A percentile compares a stretch with the other conserved stretches of the same genome.
These are phyloP conservation scores for Danio kyathit DNA, from an alignment of 2,797 vertebrate genomes.

Conservation along the genomic window DNA sequence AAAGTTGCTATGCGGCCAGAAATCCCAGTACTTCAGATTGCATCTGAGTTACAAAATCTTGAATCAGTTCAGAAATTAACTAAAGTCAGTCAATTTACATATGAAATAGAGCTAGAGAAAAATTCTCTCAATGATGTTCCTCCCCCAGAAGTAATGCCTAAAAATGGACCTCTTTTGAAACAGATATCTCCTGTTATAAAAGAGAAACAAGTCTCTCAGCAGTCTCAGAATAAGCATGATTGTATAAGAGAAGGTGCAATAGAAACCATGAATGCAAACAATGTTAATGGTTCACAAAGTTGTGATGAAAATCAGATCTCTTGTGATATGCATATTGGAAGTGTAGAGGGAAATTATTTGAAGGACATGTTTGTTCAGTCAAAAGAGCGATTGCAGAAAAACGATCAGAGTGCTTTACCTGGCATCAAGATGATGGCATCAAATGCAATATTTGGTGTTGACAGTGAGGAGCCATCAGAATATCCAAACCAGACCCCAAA, in stretches of 20 bases:
- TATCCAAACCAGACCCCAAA: constrained; percentile 47
- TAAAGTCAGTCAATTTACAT: constrained; percentile 33
- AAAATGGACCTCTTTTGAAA: constrained; percentile 77
- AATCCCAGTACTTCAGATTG: constrained; percentile 82
- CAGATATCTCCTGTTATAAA: constrained; percentile 68
- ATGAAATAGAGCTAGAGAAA: constrained; percentile 58
- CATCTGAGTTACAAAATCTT: constrained; percentile 69
- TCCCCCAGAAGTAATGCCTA: constrained; percentile 79
- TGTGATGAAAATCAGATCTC: constrained; percentile 42
- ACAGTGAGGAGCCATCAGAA: constrained; percentile 48
- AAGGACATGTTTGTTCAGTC: constrained; percentile 43
- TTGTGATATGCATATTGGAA: constrained; percentile 61
- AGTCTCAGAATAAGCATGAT: constrained; percentile 52
- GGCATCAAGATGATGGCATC: constrained; percentile 40
- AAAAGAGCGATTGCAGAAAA: constrained; percentile 50
- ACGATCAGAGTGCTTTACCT: constrained; percentile 30
- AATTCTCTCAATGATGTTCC: constrained; percentile 70
- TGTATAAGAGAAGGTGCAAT: constrained; percentile 33
- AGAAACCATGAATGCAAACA: constrained; percentile 61
- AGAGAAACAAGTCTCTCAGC: constrained; percentile 66
- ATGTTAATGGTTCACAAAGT: constrained; percentile 56
- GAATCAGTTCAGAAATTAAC: constrained; percentile 55
- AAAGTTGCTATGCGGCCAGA: constrained; percentile 82
- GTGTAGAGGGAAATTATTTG: constrained; percentile 58
- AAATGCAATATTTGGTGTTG: constrained; percentile 44